These are phyloP conservation scores for Helogale parvula DNA, from an alignment of 2,113 vertebrate species.

Conservation along the genomic window DNA sequence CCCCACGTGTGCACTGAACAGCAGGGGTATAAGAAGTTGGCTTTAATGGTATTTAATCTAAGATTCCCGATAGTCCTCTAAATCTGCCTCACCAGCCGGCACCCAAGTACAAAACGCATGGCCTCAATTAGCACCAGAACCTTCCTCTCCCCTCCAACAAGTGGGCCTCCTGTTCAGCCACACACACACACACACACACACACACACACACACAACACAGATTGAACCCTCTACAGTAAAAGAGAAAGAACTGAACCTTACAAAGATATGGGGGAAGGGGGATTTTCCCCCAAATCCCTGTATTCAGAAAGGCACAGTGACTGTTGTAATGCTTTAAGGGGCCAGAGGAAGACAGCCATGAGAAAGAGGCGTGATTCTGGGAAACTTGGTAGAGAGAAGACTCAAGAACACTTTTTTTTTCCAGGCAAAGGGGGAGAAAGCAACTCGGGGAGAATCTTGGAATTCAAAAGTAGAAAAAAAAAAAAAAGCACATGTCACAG, in stretches of 20 bases:
- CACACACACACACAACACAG: background rate
- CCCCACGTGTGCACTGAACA: slow-evolving; percentile 77
- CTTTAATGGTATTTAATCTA: slow-evolving; percentile 84
- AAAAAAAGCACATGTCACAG: slow-evolving; percentile 7
- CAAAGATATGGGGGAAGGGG: background rate
- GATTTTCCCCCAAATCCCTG: background rate
- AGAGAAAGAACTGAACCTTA: background rate
- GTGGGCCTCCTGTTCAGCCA: slow-evolving; percentile 59
- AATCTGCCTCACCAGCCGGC: slow-evolving; percentile 81
- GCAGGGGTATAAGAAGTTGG: slow-evolving; percentile 83
- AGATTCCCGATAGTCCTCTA: slow-evolving; percentile 81
- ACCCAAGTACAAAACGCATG: slow-evolving; percentile 77
- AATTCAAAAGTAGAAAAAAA: slow-evolving; percentile 30
- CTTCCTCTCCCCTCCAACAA: slow-evolving; percentile 53
- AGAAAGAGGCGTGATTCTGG: background rate
- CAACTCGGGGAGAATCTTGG: slow-evolving; percentile 10
- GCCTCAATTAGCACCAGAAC: slow-evolving; percentile 79
- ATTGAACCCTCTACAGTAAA: background rate
- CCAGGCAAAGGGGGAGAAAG: background rate
- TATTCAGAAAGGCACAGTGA: background rate
- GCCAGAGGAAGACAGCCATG: background rate
- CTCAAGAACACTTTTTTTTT: slow-evolving; percentile 9
- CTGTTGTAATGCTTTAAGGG: background rate
- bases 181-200: background rate
- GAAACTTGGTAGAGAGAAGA: background rate